phyloP scores from a whole-genome alignment of 1,140 invertebrate genomes.

The Drosophila leontia region DNA sequence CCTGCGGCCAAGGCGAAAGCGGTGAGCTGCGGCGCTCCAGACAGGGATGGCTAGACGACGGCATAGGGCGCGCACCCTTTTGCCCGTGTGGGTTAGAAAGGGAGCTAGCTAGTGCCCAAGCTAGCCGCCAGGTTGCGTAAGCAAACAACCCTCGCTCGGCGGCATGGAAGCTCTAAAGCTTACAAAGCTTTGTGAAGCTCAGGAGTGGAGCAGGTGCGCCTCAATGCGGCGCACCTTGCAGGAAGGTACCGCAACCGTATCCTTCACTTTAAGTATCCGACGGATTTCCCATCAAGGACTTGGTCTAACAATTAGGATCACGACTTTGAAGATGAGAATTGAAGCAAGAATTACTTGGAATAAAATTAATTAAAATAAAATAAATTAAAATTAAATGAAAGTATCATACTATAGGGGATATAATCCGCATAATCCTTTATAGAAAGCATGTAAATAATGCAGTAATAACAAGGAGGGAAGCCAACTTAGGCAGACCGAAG shows the following conservation, averaged over 20 bases:
- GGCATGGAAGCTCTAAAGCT: constrained; percentile 31
- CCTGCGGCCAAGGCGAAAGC: constrained; percentile 28
- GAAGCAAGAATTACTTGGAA: background rate
- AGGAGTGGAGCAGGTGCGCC: constrained; percentile 7
- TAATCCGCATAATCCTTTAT: too few species aligned
- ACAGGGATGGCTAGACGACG: constrained; percentile 25
- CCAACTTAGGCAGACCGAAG: too few species aligned
- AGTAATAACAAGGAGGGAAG: too few species aligned
- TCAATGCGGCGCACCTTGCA: background rate
- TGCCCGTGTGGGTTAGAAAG: constrained; percentile 19
- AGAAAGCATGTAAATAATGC: too few species aligned
- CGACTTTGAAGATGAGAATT: background rate
- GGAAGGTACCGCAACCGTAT: too few species aligned
- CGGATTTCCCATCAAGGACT: background rate
- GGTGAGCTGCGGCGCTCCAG: constrained; percentile 13
- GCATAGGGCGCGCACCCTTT: constrained; percentile 3
- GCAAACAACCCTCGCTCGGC: constrained; percentile 44
- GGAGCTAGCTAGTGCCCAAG: constrained; percentile 28
- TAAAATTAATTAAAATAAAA: too few species aligned
- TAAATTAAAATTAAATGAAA: too few species aligned
- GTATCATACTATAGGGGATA: too few species aligned
- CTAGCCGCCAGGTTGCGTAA: constrained; percentile 11
- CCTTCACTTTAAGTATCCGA: too few species aligned
- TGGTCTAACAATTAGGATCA: background rate
- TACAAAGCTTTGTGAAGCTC: constrained; percentile 21